These are phyloP conservation scores for Erpetoichthys calabaricus DNA, from an alignment of 2,797 vertebrate genomes.

Conservation along the genomic window DNA sequence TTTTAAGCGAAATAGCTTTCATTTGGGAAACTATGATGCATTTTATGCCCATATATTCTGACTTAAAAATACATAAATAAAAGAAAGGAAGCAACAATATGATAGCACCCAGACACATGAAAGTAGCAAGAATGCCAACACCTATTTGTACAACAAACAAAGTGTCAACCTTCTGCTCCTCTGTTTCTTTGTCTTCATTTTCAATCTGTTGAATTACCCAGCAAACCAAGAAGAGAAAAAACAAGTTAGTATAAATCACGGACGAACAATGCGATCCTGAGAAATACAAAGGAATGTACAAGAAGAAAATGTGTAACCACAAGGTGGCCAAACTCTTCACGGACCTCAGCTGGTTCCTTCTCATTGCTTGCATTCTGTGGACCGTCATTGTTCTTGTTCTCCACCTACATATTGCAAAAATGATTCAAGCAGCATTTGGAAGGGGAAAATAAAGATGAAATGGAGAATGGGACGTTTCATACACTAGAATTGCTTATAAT, in stretches of 20 bases:
- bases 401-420: constrained; percentile 53
- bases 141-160: constrained; percentile 23
- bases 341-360: constrained; percentile 56
- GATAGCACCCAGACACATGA: constrained; percentile 25
- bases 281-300: not conserved
- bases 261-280: not conserved
- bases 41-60: not conserved
- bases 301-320: constrained; percentile 21
- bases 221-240: constrained; percentile 35
- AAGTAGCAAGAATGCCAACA: constrained; percentile 12
- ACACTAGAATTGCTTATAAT: constrained; percentile 17
- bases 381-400: constrained; percentile 49
- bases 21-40: too few species aligned
- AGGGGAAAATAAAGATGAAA: constrained; percentile 41
- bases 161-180: constrained; percentile 32
- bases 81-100: constrained; percentile 29
- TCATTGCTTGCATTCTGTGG: constrained; percentile 25
- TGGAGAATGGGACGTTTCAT: constrained; percentile 55
- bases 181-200: constrained; percentile 34
- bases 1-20: too few species aligned
- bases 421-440: constrained; percentile 47
- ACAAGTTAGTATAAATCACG: constrained; percentile 29
- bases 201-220: constrained; percentile 31
- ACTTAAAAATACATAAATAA: constrained; percentile 25
- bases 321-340: constrained; percentile 36